phyloP scores from a whole-genome alignment of 2,888 invertebrate genomes.

The Euzetes globulus region DNA sequence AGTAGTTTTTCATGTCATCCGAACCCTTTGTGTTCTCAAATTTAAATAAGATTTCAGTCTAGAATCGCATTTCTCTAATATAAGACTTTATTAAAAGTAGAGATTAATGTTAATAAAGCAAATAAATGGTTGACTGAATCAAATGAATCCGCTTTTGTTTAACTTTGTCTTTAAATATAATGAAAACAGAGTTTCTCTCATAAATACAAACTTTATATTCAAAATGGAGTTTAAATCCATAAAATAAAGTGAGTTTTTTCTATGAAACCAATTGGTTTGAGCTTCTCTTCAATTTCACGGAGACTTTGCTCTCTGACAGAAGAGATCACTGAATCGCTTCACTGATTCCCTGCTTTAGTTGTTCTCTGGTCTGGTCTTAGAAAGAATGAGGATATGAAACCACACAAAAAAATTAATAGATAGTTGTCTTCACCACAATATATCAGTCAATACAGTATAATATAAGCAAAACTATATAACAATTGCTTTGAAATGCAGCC shows the following conservation, averaged over 20 bases:
- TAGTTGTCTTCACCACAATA: constrained; percentile 24
- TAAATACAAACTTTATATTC: neutral
- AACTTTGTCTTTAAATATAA: neutral
- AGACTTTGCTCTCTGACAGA: constrained; percentile 17
- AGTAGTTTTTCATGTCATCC: constrained; percentile 15
- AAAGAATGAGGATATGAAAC: constrained; percentile 15
- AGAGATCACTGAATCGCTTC: constrained; percentile 5
- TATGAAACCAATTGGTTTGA: constrained; percentile 17
- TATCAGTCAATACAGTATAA: neutral
- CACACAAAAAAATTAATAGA: constrained; percentile 14
- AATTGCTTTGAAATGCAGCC: constrained; percentile 15
- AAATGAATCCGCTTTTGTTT: neutral
- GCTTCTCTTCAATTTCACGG: constrained; percentile 15
- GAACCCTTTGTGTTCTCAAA: neutral
- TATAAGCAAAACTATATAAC: constrained; percentile 15
- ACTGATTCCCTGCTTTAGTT: constrained; percentile 11
- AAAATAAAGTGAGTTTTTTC: constrained; percentile 16
- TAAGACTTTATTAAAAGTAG: constrained; percentile 4
- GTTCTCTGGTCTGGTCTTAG: neutral
- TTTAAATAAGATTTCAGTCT: neutral
- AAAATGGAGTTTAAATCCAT: constrained; percentile 23
- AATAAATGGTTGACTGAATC: constrained; percentile 16
- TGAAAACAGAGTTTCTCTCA: neutral
- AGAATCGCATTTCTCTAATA: neutral
- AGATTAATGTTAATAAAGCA: constrained; percentile 15